These are phyloP conservation scores for Cotesia vestalis DNA, from an alignment of 1,140 invertebrate genomes.

Conservation along the genomic window DNA sequence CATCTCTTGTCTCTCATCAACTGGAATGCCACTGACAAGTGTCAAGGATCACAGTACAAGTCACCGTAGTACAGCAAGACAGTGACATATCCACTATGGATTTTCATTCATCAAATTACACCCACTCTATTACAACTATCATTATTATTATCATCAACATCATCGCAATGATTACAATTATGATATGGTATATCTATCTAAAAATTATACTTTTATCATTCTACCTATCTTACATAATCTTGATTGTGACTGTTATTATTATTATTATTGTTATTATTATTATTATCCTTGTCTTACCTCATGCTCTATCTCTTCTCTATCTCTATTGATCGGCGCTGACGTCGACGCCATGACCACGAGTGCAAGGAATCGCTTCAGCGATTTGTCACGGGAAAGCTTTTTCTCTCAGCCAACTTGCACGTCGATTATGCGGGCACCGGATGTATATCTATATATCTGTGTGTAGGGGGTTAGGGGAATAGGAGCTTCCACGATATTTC, in stretches of 20 bases:
- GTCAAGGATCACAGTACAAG: constrained; percentile 1
- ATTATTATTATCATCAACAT: too few relatives aligned
- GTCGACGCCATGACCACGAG: constrained; percentile 16
- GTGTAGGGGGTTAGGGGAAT: neutral
- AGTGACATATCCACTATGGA: neutral
- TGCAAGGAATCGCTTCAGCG: constrained; percentile 31
- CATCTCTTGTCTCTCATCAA: neutral
- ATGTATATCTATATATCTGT: neutral
- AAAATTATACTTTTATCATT: too few relatives aligned
- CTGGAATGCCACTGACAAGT: constrained; percentile 12
- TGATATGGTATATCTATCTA: too few relatives aligned
- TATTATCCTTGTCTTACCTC: neutral
- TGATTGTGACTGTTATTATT: too few relatives aligned
- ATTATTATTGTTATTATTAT: too few relatives aligned
- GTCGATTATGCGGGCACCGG: constrained; percentile 6
- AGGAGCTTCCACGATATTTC: neutral
- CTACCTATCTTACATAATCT: too few relatives aligned
- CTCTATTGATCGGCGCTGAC: constrained; percentile 4
- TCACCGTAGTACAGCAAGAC: neutral
- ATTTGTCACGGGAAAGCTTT: constrained; percentile 38
- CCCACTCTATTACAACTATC: neutral
- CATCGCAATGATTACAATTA: too few relatives aligned
- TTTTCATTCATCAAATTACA: constrained; percentile 11
- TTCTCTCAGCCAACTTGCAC: constrained; percentile 6
- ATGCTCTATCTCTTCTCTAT: neutral